Base-by-base conservation (phyloP, 2,888 invertebrate species). In the Acanthosoma haemorrhoidale region DNA sequence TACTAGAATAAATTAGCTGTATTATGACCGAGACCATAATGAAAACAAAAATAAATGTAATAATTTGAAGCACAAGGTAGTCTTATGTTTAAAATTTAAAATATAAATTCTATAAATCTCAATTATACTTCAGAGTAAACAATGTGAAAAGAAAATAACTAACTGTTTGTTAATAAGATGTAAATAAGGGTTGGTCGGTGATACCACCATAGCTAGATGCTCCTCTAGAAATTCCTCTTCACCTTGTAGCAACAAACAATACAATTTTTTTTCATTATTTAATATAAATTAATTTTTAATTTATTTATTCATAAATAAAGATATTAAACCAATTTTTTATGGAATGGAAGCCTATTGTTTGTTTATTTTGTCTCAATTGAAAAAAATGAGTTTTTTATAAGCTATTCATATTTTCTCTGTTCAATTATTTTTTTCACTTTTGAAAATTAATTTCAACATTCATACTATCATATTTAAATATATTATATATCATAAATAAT, bases 151-250 rank as follows among this genome's bases (percentile, higher is more conserved):
- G 18, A n/a, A n/a, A 18, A 11, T 21, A 58, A 82, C 88, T 85
- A 81, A 91, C 91, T 93, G 90, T 71, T 86, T 84, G 78, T 94
- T 91, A 36, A 94, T 86, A 66, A 89, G 82, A 2, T 85, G 79
- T 11, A 92, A 80, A 77, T 92, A 94, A 0, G 94, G 93, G 76
- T 89, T 93, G 16, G 87, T 86, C 1, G 84, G 82, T 0, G 90
- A 86, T 11, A 94, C 83, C 67, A 92, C 85, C 82, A 94, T 83
- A 0, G 89, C 89, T 39, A 94, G 85, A 75, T 89, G 86, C 78
- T 94, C 94, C 59, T 88, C 86, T 74, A 91, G 83, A 77, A 94
- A 90, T 72, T 91, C 89, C 76, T 92, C 91, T 5, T 82, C 79
- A 64, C 89, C 89, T 88, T 75, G n/a, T n/a, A n/a, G n/a, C n/a